Evolutionary conservation across 2,888 invertebrate species (phyloP), one percentile per base, ranked within the genome.

Genomic region (Tenthredo scrophulariae): DNA sequence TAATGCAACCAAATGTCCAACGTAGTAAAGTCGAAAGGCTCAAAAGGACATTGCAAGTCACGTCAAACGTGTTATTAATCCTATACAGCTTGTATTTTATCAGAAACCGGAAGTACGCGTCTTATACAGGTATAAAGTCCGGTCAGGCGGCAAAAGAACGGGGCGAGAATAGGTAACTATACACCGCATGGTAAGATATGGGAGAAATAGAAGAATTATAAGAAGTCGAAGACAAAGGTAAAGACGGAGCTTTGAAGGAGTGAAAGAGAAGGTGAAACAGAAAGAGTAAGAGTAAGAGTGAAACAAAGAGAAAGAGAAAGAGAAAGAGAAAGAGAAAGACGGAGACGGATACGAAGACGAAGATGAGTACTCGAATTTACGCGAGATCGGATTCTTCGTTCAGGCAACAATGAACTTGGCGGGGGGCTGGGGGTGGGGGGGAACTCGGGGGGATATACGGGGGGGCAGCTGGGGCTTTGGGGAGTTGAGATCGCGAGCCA

Each of bases 371-470:
- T 83, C 83, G 46, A 65, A 70, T 83, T 83, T 83, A 62, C 83
- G 67, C 83, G 83, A 83, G 70, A 65, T 67, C 67, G 70, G 67
- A 83, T 83, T 65, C 67, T 70, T 26, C 37, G 83, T 46, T 67
- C 67, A 50, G 50, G 70, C 83, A 83, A 83, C 83, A 83, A 83
- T 83, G 83, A 83, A 83, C 83, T 67, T 67, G 91, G 83, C 79
- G 85, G 87, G 87, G 79, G 67, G 77, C 85, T 43, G 26, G 33
- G 9, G 58, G 72, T 22, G 86, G 87, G 86, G 43, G 84, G 77
- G 84, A 86, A 85, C 18, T 15, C 18, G 29, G 83, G 70, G 83
- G 83, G 62, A 40, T 40, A 33, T 26, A 58, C n/a, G 80, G 65
- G 83, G 82, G 83, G 83, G 83, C 83, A 65, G 83, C 83, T 83